Conservation (phyloP, 2,888 invertebrate species). For the Stomorhina lunata region DNA sequence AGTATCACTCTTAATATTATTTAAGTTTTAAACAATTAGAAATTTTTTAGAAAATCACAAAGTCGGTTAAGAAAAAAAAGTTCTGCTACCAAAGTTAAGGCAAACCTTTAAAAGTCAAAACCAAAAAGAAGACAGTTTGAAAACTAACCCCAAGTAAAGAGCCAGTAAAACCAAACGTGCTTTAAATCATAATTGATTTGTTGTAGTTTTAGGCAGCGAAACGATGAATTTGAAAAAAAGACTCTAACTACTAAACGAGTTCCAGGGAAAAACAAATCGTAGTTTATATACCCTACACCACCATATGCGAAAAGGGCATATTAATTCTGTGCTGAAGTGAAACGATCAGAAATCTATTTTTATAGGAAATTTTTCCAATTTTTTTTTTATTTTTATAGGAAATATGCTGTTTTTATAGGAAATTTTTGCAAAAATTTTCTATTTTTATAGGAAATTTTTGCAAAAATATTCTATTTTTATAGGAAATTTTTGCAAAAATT, state of each 20-base stretch:
- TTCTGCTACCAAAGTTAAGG: not conserved
- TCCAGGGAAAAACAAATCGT: conserved; percentile 43
- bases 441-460: no score
- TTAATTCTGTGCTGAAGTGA: no score
- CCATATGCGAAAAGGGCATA: no score
- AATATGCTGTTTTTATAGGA: no score
- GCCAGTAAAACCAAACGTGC: conserved; percentile 58
- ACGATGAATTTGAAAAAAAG: not conserved
- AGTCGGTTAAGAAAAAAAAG: not conserved
- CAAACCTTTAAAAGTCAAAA: conserved; percentile 50
- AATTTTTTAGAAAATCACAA: conserved; percentile 54
- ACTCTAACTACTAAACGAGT: conserved; percentile 25
- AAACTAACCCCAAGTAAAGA: conserved; percentile 18
- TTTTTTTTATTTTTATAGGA: not conserved
- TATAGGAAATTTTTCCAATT: no score
- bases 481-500: no score
- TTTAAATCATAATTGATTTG: conserved; percentile 66
- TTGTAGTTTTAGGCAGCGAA: conserved; percentile 17
- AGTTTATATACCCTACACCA: no score
- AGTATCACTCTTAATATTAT: not conserved
- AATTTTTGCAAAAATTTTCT: no score
- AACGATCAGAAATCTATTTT: no score
- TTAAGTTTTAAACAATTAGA: conserved; percentile 52
- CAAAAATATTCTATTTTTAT: no score
- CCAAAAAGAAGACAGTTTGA: conserved; percentile 24